These are phyloP conservation scores for Drosophila teissieri DNA, from an alignment of 1,140 invertebrate species.

Conservation along the genomic window DNA sequence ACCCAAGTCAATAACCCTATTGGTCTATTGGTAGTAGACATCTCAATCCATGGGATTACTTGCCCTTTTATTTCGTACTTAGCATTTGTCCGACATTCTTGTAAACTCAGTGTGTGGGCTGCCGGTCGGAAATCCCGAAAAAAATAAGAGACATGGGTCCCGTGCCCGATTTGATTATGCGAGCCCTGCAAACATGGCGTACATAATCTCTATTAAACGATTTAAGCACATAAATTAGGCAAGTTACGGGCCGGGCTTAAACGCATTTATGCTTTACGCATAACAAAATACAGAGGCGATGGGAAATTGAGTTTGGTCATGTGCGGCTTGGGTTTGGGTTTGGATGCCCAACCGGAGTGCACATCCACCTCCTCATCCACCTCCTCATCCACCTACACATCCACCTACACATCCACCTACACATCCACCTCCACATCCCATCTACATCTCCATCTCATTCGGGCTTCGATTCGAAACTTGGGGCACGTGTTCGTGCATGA, in stretches of 20 bases:
- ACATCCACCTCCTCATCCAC: no score
- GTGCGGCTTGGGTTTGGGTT: constrained; percentile 41
- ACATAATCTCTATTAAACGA: constrained; percentile 81
- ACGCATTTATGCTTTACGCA: constrained; percentile 73
- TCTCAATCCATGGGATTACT: constrained; percentile 27
- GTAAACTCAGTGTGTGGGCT: constrained; percentile 53
- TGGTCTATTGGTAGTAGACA: constrained; percentile 21
- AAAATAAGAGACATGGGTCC: constrained; percentile 43
- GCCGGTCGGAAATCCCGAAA: constrained; percentile 1
- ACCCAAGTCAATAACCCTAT: constrained; percentile 26
- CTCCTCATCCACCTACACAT: background rate
- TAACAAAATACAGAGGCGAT: constrained; percentile 62
- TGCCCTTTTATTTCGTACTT: constrained; percentile 40
- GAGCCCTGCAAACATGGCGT: constrained; percentile 62
- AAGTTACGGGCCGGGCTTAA: constrained; percentile 66
- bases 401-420: background rate
- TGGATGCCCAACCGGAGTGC: no score
- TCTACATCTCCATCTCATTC: constrained; percentile 3
- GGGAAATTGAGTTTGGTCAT: constrained; percentile 63
- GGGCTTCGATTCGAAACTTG: constrained; percentile 28
- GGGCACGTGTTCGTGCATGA: constrained; percentile 74
- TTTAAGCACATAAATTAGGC: constrained; percentile 79
- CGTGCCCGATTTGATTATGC: constrained; percentile 67
- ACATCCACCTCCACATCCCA: background rate
- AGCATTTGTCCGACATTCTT: constrained; percentile 50